Percentiles rank a stretch among this genome's conserved stretches.
Conservation (phyloP, 2,888 invertebrate species). For the Tethea ocularis region DNA sequence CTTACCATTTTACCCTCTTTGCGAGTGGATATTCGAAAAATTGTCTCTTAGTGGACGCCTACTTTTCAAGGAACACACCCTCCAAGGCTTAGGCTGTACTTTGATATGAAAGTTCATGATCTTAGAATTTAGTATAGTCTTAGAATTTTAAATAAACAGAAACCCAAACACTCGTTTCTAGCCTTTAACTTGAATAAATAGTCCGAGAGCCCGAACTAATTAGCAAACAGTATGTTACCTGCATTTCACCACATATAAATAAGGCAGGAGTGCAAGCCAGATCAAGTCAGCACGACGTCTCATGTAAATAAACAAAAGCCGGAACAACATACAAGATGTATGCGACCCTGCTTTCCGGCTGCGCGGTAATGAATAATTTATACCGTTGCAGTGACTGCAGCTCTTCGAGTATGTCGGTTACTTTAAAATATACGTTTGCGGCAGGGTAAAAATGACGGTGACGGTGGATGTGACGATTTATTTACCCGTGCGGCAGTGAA, state of each 20-base stretch:
- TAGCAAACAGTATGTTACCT: background rate
- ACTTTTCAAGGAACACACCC: too few species aligned
- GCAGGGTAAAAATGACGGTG: background rate
- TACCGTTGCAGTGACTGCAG: conserved; percentile 42
- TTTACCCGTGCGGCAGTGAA: background rate
- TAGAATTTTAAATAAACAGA: too few species aligned
- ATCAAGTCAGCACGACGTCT: conserved; percentile 14
- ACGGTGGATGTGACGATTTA: background rate
- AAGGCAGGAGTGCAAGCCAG: conserved; percentile 17
- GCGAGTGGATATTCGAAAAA: too few species aligned
- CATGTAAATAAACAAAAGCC: conserved; percentile 46
- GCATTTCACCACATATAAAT: conserved; percentile 20
- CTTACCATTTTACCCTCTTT: too few species aligned
- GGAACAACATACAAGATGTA: conserved; percentile 46
- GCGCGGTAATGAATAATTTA: conserved; percentile 48
- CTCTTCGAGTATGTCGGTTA: conserved; percentile 31
- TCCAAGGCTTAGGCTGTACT: too few species aligned
- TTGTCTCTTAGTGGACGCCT: too few species aligned
- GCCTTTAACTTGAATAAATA: too few species aligned
- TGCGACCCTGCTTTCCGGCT: conserved; percentile 30
- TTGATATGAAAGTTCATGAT: too few species aligned
- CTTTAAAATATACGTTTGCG: conserved; percentile 34
- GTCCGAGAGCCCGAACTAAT: too few species aligned
- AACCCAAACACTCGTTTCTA: too few species aligned
- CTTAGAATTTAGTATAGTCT: too few species aligned